These are phyloP conservation scores for Pyxicephalus adspersus DNA, from an alignment of 2,113 vertebrate species.

Conservation along the genomic window DNA sequence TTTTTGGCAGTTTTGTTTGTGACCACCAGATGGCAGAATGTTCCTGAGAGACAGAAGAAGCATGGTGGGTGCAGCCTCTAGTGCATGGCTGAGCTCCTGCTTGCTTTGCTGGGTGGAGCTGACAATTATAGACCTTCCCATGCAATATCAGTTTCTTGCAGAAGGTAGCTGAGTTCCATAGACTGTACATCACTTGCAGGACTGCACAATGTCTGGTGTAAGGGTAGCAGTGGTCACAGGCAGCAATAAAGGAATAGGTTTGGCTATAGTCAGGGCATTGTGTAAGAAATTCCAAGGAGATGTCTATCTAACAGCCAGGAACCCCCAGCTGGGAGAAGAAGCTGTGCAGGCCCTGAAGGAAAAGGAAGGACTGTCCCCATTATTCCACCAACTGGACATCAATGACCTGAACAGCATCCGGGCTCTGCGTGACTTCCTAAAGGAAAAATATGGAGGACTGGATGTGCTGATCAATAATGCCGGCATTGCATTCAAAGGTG, in stretches of 20 bases:
- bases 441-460: constrained; percentile 83
- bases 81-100: too few species aligned
- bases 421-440: constrained; percentile 77
- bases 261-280: constrained; percentile 78
- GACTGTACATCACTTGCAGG: background rate
- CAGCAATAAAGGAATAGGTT: constrained; percentile 88
- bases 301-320: constrained; percentile 82
- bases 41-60: too few species aligned
- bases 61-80: too few species aligned
- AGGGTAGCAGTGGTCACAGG: constrained; percentile 89
- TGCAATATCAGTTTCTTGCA: background rate
- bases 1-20: background rate
- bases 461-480: constrained; percentile 81
- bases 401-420: constrained; percentile 79
- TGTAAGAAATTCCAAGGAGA: constrained; percentile 81
- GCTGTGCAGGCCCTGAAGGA: constrained; percentile 74
- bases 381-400: constrained; percentile 90
- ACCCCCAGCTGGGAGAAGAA: constrained; percentile 70
- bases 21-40: constrained; percentile 5
- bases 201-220: constrained; percentile 50
- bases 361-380: constrained; percentile 75
- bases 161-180: background rate
- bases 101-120: background rate
- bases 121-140: background rate
- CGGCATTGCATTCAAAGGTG: constrained; percentile 35